Conservation (phyloP, 2,797 vertebrate genomes). For the Schizopygopsis pylzovi region DNA sequence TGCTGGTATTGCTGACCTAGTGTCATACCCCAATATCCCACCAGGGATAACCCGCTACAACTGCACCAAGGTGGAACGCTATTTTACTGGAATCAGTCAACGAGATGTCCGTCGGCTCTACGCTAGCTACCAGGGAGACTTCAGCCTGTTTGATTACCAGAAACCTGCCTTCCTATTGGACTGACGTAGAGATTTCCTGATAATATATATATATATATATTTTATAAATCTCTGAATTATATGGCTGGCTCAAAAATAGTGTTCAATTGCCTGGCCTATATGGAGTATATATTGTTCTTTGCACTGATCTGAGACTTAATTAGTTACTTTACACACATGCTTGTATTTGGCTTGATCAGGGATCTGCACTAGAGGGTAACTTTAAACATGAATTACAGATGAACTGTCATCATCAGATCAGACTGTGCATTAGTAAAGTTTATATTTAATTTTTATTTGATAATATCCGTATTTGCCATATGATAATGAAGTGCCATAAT, state of each 20-base stretch:
- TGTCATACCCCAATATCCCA: constrained; percentile 90
- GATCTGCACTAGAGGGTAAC: not conserved
- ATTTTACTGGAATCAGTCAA: constrained; percentile 91
- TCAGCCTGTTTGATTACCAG: constrained; percentile 91
- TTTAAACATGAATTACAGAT: not conserved
- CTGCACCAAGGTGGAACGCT: constrained; percentile 90
- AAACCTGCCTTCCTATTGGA: constrained; percentile 91
- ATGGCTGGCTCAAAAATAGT: not conserved
- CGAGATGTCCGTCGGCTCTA: constrained; percentile 90
- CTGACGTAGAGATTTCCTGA: constrained; percentile 64
- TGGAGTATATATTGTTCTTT: not conserved
- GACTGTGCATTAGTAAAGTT: not conserved
- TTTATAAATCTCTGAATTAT: not conserved
- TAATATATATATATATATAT: not conserved
- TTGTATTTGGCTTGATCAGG: not conserved
- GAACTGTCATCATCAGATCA: not conserved
- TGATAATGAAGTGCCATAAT: not conserved
- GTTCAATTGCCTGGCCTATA: not conserved
- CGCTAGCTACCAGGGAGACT: constrained; percentile 89
- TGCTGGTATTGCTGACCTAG: constrained; percentile 83
- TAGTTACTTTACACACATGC: not conserved
- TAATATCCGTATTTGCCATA: not conserved
- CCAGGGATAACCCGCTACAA: constrained; percentile 94
- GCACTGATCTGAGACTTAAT: constrained; percentile 1
- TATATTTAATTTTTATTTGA: not conserved